Evolutionary conservation across 2,888 invertebrate genomes (phyloP).

Genomic region (Ptychoptera albimana): DNA sequence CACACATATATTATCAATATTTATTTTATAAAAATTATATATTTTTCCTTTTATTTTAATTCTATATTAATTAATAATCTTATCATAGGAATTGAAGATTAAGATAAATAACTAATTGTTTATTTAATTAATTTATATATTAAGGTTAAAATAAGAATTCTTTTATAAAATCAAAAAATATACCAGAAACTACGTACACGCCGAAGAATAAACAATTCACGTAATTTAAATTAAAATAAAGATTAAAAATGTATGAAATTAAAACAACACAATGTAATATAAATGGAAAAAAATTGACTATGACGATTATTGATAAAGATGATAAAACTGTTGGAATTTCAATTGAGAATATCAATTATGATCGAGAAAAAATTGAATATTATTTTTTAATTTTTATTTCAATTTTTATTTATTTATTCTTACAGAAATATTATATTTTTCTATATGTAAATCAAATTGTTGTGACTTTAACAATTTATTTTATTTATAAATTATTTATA

Average conservation of each 20-base stretch:
- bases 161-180: too few species aligned
- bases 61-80: too few species aligned
- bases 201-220: too few species aligned
- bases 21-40: too few species aligned
- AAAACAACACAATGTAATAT: constrained; percentile 1
- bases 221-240: too few species aligned
- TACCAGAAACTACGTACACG: too few species aligned
- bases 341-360: constrained; percentile 10
- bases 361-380: constrained; percentile 9
- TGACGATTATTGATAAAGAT: constrained; percentile 8
- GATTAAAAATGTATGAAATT: background rate
- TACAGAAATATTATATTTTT: constrained; percentile 6
- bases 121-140: too few species aligned
- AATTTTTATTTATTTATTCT: background rate
- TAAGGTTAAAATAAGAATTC: too few species aligned
- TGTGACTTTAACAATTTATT: constrained; percentile 10
- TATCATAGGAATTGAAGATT: too few species aligned
- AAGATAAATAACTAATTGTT: too few species aligned
- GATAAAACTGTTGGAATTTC: constrained; percentile 11
- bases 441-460: constrained; percentile 9
- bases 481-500: constrained; percentile 14
- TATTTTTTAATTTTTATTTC: background rate
- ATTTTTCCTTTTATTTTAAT: too few species aligned
- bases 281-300: constrained; percentile 8
- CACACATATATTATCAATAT: too few species aligned